phyloP scores from a whole-genome alignment of 2,113 vertebrate species.

The Andinoacara biseriatus region DNA sequence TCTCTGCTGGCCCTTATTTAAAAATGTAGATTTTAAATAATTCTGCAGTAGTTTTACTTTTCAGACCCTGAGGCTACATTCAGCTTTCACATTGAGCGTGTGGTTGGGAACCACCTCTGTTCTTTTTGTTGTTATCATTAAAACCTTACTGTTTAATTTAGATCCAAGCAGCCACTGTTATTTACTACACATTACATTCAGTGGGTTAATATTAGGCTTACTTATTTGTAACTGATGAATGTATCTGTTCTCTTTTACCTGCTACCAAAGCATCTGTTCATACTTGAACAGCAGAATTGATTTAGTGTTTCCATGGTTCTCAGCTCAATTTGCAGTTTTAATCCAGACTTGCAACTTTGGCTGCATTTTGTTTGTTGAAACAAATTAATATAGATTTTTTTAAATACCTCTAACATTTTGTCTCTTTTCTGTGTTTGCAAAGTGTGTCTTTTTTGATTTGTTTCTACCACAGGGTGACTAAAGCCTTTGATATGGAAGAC shows the following conservation, averaged over 20 bases:
- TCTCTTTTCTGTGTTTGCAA: neutral
- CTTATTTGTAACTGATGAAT: conserved; percentile 29
- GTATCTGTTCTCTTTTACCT: conserved; percentile 21
- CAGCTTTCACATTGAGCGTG: neutral
- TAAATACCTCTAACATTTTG: neutral
- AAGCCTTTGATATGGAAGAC: conserved; percentile 28
- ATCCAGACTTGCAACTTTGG: conserved; percentile 3
- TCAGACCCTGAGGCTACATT: neutral
- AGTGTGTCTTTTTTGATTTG: conserved; percentile 9
- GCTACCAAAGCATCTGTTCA: neutral
- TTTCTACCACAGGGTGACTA: conserved; percentile 46
- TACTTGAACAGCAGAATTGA: neutral
- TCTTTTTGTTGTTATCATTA: neutral
- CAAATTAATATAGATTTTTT: conserved; percentile 6
- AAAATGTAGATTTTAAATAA: neutral
- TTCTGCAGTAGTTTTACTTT: neutral
- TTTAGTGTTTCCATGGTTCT: neutral
- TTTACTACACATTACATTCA: conserved; percentile 18
- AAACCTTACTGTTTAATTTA: neutral
- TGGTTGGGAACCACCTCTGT: neutral
- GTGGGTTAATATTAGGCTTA: neutral
- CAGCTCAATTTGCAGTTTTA: conserved; percentile 14
- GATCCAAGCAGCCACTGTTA: neutral
- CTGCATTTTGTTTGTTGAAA: conserved; percentile 23
- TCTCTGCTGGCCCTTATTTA: neutral